Base-by-base conservation (phyloP, 2,113 vertebrate species). In the Istiophorus platypterus region DNA sequence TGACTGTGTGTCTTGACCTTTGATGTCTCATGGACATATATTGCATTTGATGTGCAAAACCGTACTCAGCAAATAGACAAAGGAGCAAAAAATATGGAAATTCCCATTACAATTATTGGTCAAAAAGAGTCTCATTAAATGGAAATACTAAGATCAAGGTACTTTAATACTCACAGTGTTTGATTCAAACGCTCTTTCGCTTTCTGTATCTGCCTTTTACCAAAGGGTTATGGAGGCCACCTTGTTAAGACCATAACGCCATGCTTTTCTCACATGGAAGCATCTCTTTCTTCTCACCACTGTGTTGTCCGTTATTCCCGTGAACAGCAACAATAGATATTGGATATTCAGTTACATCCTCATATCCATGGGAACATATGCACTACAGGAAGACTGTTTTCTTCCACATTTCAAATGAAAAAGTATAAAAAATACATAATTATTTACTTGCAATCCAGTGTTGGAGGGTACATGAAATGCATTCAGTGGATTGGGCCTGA, bases 261-360 rank as follows among this genome's bases (percentile, higher is more conserved):
- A 80, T 39, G 54, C 9, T 69, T 72, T 63, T 34, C 63, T 71
- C 27, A 49, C 20, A 58, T 31, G 6, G 47, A 67, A 57, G 39
- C 31, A 58, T 61, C 49, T 20, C 45, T 76, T 52, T 52, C 18
- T 64, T 73, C 64, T 51, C 51, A 17, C 26, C 5, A 7, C 64
- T 39, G 14, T 42, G 26, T 54, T 76, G 81, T 84, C 70, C 45
- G 12, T 78, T n/a, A 20, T 62, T 78, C 24, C 18, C 24, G 18
- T 42, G 22, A 77, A 81, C 57, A 88, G 77, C 68, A 86, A 84
- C 82, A 89, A 81, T 29, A 80, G 61, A 75, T 63, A 78, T 73
- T 76, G 29, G 31, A 76, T 66, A 70, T 90, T 62, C 78, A 83
- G 56, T 59, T 58, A 76, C 73, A 79, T 80, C 64, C 24, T 73